phyloP scores from a whole-genome alignment of 2,888 invertebrate species.

The Opisthograptis luteolata region DNA sequence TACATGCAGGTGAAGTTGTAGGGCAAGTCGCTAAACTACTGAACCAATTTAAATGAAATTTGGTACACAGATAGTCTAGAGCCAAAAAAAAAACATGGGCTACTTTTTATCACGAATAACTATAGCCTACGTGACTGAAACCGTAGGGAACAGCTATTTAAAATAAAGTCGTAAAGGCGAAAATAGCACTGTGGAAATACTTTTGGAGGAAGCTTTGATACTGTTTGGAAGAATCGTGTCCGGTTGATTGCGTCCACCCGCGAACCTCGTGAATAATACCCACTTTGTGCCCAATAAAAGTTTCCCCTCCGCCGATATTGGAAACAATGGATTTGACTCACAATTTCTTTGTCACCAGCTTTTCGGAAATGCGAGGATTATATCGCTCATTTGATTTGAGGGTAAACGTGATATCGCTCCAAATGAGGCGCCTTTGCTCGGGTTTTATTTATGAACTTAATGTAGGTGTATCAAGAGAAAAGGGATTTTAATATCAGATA shows the following conservation, averaged over 20 bases:
- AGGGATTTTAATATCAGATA: slow-evolving; percentile 25
- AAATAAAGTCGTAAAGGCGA: too few relatives aligned
- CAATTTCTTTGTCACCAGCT: slow-evolving; percentile 70
- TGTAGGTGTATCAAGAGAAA: slow-evolving; percentile 15
- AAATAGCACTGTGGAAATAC: too few relatives aligned
- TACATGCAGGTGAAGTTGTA: too few relatives aligned
- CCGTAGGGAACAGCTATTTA: too few relatives aligned
- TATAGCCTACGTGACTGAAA: too few relatives aligned
- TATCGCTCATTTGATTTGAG: slow-evolving; percentile 77
- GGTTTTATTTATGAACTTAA: slow-evolving; percentile 48
- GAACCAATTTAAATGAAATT: too few relatives aligned
- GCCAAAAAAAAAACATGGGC: too few relatives aligned
- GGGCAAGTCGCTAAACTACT: too few relatives aligned
- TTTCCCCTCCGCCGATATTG: slow-evolving; percentile 77
- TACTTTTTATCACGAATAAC: too few relatives aligned
- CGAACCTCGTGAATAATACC: slow-evolving; percentile 79
- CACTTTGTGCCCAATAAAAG: slow-evolving; percentile 82
- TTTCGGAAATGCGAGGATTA: slow-evolving; percentile 68
- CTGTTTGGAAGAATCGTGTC: slow-evolving; percentile 39
- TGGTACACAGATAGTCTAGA: too few relatives aligned
- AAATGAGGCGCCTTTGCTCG: slow-evolving; percentile 57
- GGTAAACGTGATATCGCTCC: slow-evolving; percentile 72
- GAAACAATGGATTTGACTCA: slow-evolving; percentile 81
- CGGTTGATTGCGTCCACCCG: slow-evolving; percentile 73
- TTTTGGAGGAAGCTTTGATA: background rate